A percentile compares a stretch with the other conserved stretches of the same genome.
These are phyloP conservation scores for Vanacampus margaritifer DNA, from an alignment of 2,113 vertebrate genomes.

Conservation along the genomic window DNA sequence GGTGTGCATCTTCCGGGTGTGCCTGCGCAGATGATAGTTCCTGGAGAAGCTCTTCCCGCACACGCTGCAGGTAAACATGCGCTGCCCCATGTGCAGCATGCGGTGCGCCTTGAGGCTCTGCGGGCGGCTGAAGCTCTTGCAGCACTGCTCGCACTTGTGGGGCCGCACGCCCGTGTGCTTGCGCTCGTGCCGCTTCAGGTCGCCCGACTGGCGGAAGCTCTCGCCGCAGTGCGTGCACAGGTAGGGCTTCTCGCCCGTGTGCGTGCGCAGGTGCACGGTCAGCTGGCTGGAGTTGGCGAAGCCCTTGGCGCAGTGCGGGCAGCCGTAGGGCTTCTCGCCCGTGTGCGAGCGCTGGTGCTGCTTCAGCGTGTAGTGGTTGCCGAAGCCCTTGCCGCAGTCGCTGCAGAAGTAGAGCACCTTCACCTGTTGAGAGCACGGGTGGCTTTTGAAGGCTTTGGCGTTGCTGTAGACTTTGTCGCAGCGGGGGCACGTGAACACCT, in stretches of 20 bases:
- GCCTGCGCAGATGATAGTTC: conserved; percentile 73
- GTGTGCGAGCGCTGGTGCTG: conserved; percentile 76
- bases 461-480: conserved; percentile 57
- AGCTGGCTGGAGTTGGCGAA: conserved; percentile 72
- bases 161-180: conserved; percentile 75
- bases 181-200: conserved; percentile 74
- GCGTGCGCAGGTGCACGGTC: conserved; percentile 72
- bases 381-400: conserved; percentile 73
- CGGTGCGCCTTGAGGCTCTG: conserved; percentile 77
- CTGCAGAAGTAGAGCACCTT: conserved; percentile 70
- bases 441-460: conserved; percentile 58
- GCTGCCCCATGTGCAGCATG: conserved; percentile 73
- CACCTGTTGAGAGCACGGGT: conserved; percentile 64
- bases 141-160: conserved; percentile 68
- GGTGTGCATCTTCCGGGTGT: conserved; percentile 75
- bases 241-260: conserved; percentile 77
- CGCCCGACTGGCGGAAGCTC: conserved; percentile 75
- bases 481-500: conserved; percentile 44
- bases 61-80: conserved; percentile 69
- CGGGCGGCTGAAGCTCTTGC: conserved; percentile 74
- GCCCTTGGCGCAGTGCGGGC: conserved; percentile 70
- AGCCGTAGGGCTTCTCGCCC: conserved; percentile 70
- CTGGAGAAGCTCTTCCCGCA: conserved; percentile 76
- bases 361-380: conserved; percentile 68
- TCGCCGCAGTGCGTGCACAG: conserved; percentile 77